Conservation (phyloP, 2,113 vertebrate genomes). For the Labeo catla region DNA sequence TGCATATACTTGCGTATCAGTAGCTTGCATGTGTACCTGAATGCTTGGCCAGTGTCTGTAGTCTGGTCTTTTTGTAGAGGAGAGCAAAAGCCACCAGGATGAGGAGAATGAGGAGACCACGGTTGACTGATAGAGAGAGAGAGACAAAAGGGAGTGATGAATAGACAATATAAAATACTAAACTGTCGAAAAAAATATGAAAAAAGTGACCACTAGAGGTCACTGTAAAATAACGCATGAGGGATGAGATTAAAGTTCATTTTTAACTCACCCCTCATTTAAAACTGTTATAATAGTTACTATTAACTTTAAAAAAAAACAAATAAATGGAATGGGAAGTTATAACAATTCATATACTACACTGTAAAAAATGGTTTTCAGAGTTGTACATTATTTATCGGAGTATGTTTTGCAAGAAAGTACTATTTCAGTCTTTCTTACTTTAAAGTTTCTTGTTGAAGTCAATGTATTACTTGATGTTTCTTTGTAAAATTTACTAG, state of each 20-base stretch:
- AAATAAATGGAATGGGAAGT: not conserved
- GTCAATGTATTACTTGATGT: not conserved
- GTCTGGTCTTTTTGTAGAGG: conserved; percentile 83
- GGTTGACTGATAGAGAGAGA: conserved; percentile 77
- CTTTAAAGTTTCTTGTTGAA: not conserved
- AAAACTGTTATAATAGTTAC: not conserved
- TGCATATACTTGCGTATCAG: not conserved
- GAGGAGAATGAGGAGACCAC: conserved; percentile 84
- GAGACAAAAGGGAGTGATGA: not conserved
- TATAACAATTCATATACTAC: too few species aligned
- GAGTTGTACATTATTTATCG: too few species aligned
- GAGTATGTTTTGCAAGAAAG: not conserved
- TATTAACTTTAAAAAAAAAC: not conserved
- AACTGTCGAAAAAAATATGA: not conserved
- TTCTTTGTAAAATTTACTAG: not conserved
- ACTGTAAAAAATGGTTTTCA: too few species aligned
- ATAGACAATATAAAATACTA: not conserved
- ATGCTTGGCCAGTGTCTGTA: conserved; percentile 60
- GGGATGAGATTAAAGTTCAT: too few species aligned
- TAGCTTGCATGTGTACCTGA: conserved; percentile 69
- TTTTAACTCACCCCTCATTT: not conserved
- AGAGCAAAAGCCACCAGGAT: conserved; percentile 83
- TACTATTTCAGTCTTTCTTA: not conserved
- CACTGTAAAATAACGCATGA: not conserved
- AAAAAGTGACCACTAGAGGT: conserved; percentile 29